Percentiles rank a stretch among this genome's conserved stretches.
Conservation (phyloP, 2,888 invertebrate genomes). For the Maniola hyperantus region DNA sequence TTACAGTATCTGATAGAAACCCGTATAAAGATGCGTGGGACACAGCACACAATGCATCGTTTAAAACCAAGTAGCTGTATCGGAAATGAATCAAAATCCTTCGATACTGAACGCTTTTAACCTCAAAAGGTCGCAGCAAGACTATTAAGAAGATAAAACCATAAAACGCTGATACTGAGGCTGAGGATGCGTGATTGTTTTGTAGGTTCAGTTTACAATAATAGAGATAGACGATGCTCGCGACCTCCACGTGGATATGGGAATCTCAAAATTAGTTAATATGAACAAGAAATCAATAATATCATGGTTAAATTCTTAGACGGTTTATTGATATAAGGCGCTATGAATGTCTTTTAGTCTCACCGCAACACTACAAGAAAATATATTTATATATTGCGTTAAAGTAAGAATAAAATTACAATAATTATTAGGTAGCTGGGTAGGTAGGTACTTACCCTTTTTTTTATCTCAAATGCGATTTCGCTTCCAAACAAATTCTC, state of each 20-base stretch:
- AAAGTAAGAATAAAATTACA: not conserved
- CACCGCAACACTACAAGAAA: too few species aligned
- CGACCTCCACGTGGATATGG: too few species aligned
- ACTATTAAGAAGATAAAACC: conserved; percentile 16
- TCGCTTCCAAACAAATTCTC: conserved; percentile 9
- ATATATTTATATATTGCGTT: not conserved
- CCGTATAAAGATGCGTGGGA: conserved; percentile 77
- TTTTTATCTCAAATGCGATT: conserved; percentile 13
- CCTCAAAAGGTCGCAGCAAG: conserved; percentile 34
- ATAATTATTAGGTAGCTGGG: conserved; percentile 3
- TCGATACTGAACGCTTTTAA: conserved; percentile 39
- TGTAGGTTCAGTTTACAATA: not conserved
- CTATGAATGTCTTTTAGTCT: too few species aligned
- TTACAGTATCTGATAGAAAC: conserved; percentile 66
- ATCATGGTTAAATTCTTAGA: too few species aligned
- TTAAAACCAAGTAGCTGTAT: conserved; percentile 54
- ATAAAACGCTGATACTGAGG: not conserved
- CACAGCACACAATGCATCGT: conserved; percentile 72
- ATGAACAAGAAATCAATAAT: too few species aligned
- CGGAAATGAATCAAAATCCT: conserved; percentile 44
- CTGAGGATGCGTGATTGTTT: not conserved
- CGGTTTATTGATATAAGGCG: too few species aligned
- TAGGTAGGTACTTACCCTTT: not conserved
- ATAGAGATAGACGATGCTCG: too few species aligned
- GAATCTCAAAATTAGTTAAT: too few species aligned